Conservation (phyloP, 2,113 vertebrate species). For the Acrocephalus kingi region DNA sequence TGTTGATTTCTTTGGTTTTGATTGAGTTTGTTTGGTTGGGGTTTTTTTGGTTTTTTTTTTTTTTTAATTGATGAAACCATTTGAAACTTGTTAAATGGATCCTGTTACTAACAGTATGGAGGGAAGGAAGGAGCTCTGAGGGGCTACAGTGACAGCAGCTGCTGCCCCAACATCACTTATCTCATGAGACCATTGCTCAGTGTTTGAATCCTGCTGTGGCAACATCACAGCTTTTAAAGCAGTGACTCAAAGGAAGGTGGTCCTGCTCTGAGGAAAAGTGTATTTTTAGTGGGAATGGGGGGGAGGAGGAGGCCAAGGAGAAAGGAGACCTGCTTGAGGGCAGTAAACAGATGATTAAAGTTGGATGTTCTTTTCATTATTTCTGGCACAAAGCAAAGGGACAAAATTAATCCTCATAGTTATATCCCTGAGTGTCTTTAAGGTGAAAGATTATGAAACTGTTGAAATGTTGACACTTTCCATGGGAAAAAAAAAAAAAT, state of each 20-base stretch:
- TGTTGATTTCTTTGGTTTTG: background rate
- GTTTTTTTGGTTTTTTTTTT: background rate
- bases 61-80: background rate
- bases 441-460: background rate
- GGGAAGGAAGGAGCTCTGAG: background rate
- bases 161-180: background rate
- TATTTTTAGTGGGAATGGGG: background rate
- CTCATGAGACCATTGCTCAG: background rate
- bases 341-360: background rate
- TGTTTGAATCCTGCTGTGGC: background rate
- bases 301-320: background rate
- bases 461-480: background rate
- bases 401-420: background rate
- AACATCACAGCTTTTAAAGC: background rate
- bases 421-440: background rate
- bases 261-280: background rate
- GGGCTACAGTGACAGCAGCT: background rate
- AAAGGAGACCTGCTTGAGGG: background rate
- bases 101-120: background rate
- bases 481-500: rapidly evolving
- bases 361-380: background rate
- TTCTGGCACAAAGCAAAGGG: background rate
- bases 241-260: background rate
- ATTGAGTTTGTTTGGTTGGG: background rate
- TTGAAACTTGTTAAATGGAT: background rate